phyloP scores from a whole-genome alignment of 2,797 vertebrate species.

The Leuciscus waleckii region DNA sequence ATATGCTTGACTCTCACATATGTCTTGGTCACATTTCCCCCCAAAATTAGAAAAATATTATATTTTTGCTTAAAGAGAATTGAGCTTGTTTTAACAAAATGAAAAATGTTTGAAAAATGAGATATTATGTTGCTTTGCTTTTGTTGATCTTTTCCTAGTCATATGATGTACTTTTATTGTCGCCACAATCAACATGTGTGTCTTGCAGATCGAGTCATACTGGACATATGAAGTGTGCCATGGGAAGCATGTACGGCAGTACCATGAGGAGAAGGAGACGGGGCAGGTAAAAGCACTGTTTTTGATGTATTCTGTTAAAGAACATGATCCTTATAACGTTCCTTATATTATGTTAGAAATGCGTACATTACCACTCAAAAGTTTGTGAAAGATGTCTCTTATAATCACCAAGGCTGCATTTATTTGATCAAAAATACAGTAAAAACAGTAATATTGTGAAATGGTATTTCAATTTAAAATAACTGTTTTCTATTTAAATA shows the following conservation, averaged over 20 bases:
- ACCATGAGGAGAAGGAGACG: slow-evolving; percentile 97
- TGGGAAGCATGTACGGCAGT: slow-evolving; percentile 94
- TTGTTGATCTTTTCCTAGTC: no score
- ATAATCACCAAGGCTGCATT: neutral
- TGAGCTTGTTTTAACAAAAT: neutral
- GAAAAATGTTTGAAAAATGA: slow-evolving; percentile 5
- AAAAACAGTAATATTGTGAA: no score
- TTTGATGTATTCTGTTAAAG: neutral
- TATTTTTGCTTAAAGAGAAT: neutral
- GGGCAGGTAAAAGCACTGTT: slow-evolving; percentile 84
- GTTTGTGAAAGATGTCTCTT: neutral
- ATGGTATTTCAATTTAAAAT: no score
- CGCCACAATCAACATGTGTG: neutral
- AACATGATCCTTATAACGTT: neutral
- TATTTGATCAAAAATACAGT: neutral
- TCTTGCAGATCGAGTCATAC: slow-evolving; percentile 94
- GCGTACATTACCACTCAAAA: no score
- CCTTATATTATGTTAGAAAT: neutral
- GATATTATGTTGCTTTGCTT: neutral
- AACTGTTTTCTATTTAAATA: neutral
- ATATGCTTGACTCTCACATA: neutral
- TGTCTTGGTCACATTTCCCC: neutral
- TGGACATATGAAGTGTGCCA: slow-evolving; percentile 99
- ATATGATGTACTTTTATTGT: neutral
- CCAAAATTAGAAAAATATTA: neutral